A percentile compares a stretch with the other conserved stretches of the same genome.
These are phyloP conservation scores for Crotalus tigris DNA, from an alignment of 2,113 vertebrate genomes.

Conservation along the genomic window DNA sequence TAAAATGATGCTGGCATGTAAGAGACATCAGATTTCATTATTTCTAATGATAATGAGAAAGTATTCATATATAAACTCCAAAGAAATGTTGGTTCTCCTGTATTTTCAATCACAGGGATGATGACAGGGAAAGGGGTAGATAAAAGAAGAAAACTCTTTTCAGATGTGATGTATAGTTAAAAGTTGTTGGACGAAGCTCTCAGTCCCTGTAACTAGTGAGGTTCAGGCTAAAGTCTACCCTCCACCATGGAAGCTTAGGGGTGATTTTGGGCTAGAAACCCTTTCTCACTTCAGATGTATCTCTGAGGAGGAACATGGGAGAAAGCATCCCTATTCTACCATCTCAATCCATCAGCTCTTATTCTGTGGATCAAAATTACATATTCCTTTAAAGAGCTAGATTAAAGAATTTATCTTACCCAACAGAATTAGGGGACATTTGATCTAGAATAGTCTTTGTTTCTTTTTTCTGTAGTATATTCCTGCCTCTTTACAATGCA, in stretches of 20 bases:
- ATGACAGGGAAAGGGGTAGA: not conserved
- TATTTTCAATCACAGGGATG: not conserved
- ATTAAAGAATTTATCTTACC: not conserved
- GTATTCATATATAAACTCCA: not conserved
- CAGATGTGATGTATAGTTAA: not conserved
- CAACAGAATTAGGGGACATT: not conserved
- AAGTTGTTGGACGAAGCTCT: not conserved
- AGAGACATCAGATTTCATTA: not conserved
- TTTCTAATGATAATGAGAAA: slow-evolving; percentile 13
- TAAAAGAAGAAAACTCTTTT: not conserved
- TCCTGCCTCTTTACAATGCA: not conserved
- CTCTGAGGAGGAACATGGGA: not conserved
- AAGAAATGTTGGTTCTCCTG: not conserved
- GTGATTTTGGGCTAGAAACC: not conserved
- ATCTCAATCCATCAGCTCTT: not conserved
- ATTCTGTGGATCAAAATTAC: not conserved
- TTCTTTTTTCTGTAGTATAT: not conserved
- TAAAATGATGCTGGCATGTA: not conserved
- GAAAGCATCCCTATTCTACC: not conserved
- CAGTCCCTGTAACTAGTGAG: not conserved
- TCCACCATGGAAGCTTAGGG: not conserved
- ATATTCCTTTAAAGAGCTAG: not conserved
- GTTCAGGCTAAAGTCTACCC: not conserved
- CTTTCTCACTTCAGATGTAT: not conserved
- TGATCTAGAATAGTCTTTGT: not conserved